A percentile compares a stretch with the other conserved stretches of the same genome.
Evolutionary conservation across 2,888 invertebrate species (phyloP).

Genomic region (Furcula furcula): DNA sequence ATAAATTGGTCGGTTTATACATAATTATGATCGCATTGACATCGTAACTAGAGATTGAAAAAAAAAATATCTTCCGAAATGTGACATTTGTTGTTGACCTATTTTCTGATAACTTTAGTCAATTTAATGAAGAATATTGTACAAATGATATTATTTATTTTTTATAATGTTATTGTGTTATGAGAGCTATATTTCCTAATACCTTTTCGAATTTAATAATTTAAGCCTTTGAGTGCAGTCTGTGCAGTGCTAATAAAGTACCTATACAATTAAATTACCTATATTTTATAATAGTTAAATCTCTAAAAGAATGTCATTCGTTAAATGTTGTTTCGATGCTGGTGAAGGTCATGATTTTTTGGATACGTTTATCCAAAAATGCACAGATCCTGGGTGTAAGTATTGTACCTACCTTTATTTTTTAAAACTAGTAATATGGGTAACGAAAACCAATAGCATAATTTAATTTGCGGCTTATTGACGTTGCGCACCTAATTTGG

Average conservation of each 20-base stretch:
- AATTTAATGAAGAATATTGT: constrained; percentile 19
- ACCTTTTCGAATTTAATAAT: constrained; percentile 7
- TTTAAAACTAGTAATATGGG: not conserved
- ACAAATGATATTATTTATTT: constrained; percentile 16
- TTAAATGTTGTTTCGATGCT: constrained; percentile 91
- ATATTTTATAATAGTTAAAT: constrained; percentile 14
- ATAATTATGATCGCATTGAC: constrained; percentile 49
- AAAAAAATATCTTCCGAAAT: constrained; percentile 45
- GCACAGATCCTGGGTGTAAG: constrained; percentile 92
- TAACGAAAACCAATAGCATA: too few species aligned
- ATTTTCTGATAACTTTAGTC: constrained; percentile 32
- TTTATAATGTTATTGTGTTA: constrained; percentile 24
- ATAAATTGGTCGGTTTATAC: constrained; percentile 29
- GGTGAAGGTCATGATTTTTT: constrained; percentile 88
- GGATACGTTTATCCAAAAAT: constrained; percentile 89
- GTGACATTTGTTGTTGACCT: constrained; percentile 59
- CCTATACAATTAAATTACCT: not conserved
- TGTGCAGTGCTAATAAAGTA: constrained; percentile 10
- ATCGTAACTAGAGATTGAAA: constrained; percentile 42
- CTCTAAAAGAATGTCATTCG: constrained; percentile 81
- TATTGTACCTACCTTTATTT: too few species aligned
- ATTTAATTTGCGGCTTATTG: not conserved
- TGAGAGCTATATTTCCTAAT: constrained; percentile 19
- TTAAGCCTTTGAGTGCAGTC: constrained; percentile 20
- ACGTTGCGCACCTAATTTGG: constrained; percentile 12